Percentiles rank a stretch among this genome's conserved stretches.
Evolutionary conservation across 2,113 vertebrate genomes (phyloP).

Genomic region (Chionodraco myersi): DNA sequence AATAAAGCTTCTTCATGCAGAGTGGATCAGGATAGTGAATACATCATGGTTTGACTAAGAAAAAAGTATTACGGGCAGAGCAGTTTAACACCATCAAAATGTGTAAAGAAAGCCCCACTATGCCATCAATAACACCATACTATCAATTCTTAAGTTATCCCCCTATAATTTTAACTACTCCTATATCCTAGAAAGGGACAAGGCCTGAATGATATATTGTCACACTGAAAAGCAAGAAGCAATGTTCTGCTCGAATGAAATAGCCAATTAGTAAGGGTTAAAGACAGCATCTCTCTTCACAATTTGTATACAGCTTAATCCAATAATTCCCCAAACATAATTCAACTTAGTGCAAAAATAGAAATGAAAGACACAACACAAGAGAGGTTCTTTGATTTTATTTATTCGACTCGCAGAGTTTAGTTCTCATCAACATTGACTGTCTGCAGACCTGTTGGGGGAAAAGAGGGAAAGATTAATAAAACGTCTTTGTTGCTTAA

Average conservation of each 20-base stretch:
- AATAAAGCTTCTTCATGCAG: no score
- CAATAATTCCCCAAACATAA: no score
- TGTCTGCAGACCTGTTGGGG: slow-evolving; percentile 91
- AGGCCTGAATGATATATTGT: background rate
- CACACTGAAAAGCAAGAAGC: background rate
- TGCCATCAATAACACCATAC: no score
- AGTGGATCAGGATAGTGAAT: no score
- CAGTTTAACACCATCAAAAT: no score
- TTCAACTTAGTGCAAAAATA: background rate
- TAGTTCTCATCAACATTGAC: slow-evolving; percentile 98
- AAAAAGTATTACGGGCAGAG: no score
- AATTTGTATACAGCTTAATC: background rate
- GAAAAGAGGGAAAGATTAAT: slow-evolving; percentile 27
- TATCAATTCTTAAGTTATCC: no score
- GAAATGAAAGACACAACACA: slow-evolving; percentile 30
- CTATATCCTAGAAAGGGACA: background rate
- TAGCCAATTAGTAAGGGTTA: background rate
- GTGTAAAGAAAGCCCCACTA: no score
- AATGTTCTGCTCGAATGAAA: background rate
- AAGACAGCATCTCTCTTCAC: background rate
- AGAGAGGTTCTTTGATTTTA: slow-evolving; percentile 42
- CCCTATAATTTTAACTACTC: no score
- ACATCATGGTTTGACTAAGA: no score
- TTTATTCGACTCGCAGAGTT: slow-evolving; percentile 80
- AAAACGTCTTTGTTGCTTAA: background rate